Base-by-base conservation (phyloP, 2,113 vertebrate species). In the Thymallus thymallus region DNA sequence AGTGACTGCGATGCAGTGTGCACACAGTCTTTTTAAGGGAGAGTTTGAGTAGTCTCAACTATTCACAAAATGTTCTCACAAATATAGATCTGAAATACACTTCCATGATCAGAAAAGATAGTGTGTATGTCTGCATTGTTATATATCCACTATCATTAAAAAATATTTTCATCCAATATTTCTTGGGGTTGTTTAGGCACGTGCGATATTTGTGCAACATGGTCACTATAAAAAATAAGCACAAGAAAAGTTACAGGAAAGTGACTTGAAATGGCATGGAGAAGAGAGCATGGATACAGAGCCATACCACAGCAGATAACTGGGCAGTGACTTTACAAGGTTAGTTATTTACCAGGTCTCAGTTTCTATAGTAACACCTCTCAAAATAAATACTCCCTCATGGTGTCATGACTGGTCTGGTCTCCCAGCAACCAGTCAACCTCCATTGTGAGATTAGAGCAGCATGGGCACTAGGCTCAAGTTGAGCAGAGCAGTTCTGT, bases 311-410 rank as follows among this genome's bases (percentile, higher is more conserved):
- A 51, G 3, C 35, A 41, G 10, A 41, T 12, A 18, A 51, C 1
- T 16, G 16, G 16, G 48, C 12, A 51, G 16, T 16, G 16, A 51
- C 12, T 51, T 18, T 51, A 51, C 48, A 51, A 16, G 46, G 3
- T 48, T 4, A 35, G 35, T 9, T 35, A 35, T 9, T 35, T 35
- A 35, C 35, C 7, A 41, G 35, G 9, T 10, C 35, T 18, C 56
- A 60, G n/a, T 20, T 64, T 64, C 24, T 51, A 51, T 16, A 51
- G 63, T 51, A 48, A 71, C 75, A 80, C 80, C 68, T 73, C 26
- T 83, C 67, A 90, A 82, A 80, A 87, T 51, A 89, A 89, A 76
- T 77, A 88, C 69, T 89, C 82, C 87, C 55, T 80, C 26, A 65
- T 72, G 30, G 72, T 71, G 9, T 41, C 35, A 41, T 41, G 35